Evolutionary conservation across 2,888 invertebrate species (phyloP).

Genomic region (Ganaspis brasiliensis): DNA sequence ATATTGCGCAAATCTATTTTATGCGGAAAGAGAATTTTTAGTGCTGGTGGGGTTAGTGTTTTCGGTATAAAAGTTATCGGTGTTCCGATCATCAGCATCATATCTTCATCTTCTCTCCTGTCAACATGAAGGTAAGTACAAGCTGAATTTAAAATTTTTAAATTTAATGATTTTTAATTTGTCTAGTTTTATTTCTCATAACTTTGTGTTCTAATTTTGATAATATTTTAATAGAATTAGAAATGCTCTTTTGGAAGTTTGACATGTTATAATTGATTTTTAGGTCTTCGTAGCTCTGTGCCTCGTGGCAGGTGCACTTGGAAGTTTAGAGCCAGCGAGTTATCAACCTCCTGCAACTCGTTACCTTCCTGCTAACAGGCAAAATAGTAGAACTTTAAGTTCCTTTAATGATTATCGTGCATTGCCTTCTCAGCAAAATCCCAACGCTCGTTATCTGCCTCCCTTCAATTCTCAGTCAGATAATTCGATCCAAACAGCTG

Average conservation of each 20-base stretch:
- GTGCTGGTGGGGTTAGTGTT: conserved; percentile 30
- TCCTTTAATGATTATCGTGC: conserved; percentile 19
- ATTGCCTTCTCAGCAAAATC: conserved; percentile 17
- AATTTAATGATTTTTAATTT: too few species aligned
- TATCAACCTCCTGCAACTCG: conserved; percentile 64
- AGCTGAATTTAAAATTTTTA: too few species aligned
- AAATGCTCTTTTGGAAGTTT: not conserved
- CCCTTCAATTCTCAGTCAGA: conserved; percentile 11
- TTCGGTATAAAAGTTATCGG: conserved; percentile 34
- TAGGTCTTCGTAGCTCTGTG: conserved; percentile 62
- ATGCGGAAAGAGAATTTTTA: conserved; percentile 52
- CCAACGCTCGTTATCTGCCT: not conserved
- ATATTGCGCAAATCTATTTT: conserved; percentile 22
- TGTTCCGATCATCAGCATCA: conserved; percentile 10
- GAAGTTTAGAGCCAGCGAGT: conserved; percentile 71
- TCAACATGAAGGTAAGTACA: conserved; percentile 34
- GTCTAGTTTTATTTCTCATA: not conserved
- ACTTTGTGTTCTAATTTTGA: too few species aligned
- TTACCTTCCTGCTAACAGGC: conserved; percentile 53
- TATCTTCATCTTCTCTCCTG: conserved; percentile 27
- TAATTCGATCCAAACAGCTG: conserved; percentile 15
- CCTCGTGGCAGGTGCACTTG: conserved; percentile 61
- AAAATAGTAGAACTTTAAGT: conserved; percentile 42
- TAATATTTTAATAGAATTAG: too few species aligned
- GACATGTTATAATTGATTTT: conserved; percentile 29